phyloP scores from a whole-genome alignment of 2,888 invertebrate genomes.

The Lochmaea crataegi region DNA sequence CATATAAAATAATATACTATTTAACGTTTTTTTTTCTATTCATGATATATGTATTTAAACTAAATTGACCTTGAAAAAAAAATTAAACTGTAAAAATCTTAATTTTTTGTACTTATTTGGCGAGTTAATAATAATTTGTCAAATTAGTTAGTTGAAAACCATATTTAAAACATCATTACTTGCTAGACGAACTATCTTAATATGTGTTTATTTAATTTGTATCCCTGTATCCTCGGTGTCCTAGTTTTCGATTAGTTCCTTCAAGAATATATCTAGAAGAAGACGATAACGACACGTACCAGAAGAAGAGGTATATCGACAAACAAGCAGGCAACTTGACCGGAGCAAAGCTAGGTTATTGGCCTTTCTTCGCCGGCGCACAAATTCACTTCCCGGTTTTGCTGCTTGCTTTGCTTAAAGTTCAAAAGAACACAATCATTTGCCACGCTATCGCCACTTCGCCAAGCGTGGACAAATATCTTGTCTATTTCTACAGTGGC shows the following conservation, averaged over 20 bases:
- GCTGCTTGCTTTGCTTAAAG: constrained; percentile 52
- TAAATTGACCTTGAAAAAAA: no score
- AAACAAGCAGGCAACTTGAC: constrained; percentile 55
- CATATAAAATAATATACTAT: no score
- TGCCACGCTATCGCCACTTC: constrained; percentile 57
- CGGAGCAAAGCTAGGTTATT: constrained; percentile 58
- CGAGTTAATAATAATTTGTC: no score
- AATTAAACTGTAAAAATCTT: no score
- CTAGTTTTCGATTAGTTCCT: constrained; percentile 36
- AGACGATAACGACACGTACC: constrained; percentile 26
- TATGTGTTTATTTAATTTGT: no score
- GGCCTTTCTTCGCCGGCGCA: constrained; percentile 52
- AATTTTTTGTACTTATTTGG: no score
- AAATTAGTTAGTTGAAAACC: no score
- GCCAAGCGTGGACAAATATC: constrained; percentile 57
- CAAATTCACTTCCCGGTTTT: constrained; percentile 59
- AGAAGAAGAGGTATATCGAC: constrained; percentile 40
- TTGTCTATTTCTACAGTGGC: constrained; percentile 51
- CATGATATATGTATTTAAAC: no score
- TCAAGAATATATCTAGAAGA: constrained; percentile 26
- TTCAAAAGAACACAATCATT: constrained; percentile 53
- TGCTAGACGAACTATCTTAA: no score
- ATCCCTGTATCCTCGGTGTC: constrained; percentile 39
- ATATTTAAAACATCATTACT: no score
- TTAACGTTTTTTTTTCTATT: no score